Evolutionary conservation across 2,797 vertebrate species (phyloP).

Genomic region (Tokudaia muenninki): DNA sequence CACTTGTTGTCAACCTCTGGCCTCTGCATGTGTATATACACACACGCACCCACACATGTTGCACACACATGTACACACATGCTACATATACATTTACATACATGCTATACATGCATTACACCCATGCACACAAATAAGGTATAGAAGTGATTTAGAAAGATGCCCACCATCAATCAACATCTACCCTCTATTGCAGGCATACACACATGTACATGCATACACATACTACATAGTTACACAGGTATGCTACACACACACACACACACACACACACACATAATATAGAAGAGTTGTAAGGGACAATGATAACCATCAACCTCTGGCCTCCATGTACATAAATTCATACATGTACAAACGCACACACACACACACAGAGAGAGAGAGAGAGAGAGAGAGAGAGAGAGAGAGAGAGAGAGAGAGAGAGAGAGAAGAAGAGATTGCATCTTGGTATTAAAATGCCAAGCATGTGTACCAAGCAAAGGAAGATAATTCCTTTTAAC

Average conservation of each 20-base stretch:
- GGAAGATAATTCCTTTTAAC: constrained; percentile 28
- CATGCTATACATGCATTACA: too few relatives aligned
- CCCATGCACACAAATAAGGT: not conserved
- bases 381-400: too few relatives aligned
- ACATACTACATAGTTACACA: not conserved
- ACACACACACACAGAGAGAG: not conserved
- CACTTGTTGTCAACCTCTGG: not conserved
- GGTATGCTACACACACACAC: not conserved
- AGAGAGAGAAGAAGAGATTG: too few relatives aligned
- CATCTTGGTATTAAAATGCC: not conserved
- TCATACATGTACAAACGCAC: too few relatives aligned
- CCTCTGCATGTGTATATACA: not conserved
- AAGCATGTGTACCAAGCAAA: constrained; percentile 29
- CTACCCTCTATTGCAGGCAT: not conserved
- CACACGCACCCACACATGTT: not conserved
- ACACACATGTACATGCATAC: not conserved
- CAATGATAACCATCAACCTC: not conserved
- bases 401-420: too few relatives aligned
- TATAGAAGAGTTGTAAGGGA: too few relatives aligned
- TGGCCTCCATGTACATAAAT: not conserved
- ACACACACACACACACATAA: not conserved
- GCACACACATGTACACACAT: too few relatives aligned
- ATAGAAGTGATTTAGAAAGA: not conserved
- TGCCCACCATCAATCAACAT: not conserved
- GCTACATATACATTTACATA: too few relatives aligned